phyloP scores from a whole-genome alignment of 2,113 vertebrate genomes.

The Leucoraja erinaceus region DNA sequence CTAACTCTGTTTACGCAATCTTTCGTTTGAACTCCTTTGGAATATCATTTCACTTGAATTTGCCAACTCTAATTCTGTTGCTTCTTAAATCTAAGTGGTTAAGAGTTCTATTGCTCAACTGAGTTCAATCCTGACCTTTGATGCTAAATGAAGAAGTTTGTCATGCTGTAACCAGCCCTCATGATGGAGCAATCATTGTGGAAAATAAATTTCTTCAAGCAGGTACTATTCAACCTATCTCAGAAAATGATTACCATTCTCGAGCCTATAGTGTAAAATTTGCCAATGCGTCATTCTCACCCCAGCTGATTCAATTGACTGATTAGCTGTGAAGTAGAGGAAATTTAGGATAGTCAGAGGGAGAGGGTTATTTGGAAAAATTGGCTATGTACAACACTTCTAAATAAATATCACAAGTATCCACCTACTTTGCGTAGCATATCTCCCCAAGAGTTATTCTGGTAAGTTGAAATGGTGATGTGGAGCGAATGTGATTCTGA shows the following conservation, averaged over 20 bases:
- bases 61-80: neutral
- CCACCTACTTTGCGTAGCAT: constrained; percentile 67
- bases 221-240: neutral
- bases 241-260: neutral
- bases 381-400: neutral
- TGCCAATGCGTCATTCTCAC: neutral
- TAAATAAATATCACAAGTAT: neutral
- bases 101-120: neutral
- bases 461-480: constrained; percentile 85
- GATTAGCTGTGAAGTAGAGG: neutral
- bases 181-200: neutral
- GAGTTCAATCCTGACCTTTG: too few species aligned
- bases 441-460: constrained; percentile 90
- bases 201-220: neutral
- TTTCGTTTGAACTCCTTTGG: neutral
- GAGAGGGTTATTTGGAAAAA: neutral
- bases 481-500: constrained; percentile 79
- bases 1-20: neutral
- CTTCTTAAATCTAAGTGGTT: neutral
- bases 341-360: neutral
- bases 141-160: neutral
- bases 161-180: neutral
- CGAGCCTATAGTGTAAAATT: neutral
- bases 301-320: neutral
- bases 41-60: neutral